These are phyloP conservation scores for Odocoileus hemionus DNA, from an alignment of 2,113 vertebrate genomes.

Conservation along the genomic window DNA sequence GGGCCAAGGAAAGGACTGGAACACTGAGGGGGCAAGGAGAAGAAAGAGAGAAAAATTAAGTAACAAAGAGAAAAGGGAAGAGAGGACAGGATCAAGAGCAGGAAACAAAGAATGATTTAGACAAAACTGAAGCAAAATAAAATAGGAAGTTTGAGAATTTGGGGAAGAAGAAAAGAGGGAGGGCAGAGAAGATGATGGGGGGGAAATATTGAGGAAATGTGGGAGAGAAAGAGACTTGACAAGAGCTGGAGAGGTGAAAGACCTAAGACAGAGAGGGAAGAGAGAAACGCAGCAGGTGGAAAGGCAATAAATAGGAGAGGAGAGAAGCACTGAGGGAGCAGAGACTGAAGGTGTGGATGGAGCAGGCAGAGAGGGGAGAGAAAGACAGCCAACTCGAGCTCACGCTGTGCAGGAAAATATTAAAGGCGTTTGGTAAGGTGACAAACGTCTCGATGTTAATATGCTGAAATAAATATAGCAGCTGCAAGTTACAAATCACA, in stretches of 20 bases:
- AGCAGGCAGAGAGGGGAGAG: not conserved
- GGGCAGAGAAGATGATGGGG: not conserved
- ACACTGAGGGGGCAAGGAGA: not conserved
- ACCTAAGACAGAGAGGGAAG: not conserved
- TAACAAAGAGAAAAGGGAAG: not conserved
- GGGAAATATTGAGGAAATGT: not conserved
- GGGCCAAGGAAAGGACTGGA: not conserved
- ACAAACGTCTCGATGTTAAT: slow-evolving; percentile 43
- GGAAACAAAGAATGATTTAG: not conserved
- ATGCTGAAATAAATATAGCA: slow-evolving; percentile 50
- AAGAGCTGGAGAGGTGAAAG: not conserved
- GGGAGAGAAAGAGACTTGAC: not conserved
- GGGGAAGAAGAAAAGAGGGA: not conserved
- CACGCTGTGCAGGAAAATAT: not conserved
- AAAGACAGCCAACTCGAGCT: not conserved
- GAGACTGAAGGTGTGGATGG: not conserved
- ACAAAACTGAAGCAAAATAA: not conserved
- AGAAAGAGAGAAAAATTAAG: not conserved
- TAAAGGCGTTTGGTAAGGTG: slow-evolving; percentile 27
- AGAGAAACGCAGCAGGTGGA: not conserved
- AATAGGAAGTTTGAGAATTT: not conserved
- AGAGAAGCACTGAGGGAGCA: not conserved
- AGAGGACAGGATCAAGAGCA: not conserved
- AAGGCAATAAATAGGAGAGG: not conserved
- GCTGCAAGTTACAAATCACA: slow-evolving; percentile 62